phyloP scores from a whole-genome alignment of 2,888 invertebrate genomes.

The Phalera bucephala region DNA sequence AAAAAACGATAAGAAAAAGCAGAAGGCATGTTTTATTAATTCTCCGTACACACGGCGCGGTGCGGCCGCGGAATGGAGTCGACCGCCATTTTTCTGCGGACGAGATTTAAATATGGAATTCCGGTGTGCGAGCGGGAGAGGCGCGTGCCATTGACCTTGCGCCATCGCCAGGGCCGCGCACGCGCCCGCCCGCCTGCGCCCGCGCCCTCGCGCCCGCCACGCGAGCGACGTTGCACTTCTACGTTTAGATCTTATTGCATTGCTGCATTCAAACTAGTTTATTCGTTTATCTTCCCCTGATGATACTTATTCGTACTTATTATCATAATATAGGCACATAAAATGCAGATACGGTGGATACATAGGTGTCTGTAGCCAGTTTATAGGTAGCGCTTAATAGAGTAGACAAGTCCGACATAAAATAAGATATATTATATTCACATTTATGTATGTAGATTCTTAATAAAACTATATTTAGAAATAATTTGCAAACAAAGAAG shows the following conservation, averaged over 20 bases:
- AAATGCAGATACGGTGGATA: too few species aligned
- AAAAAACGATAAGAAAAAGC: constrained; percentile 70
- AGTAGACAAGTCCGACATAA: too few species aligned
- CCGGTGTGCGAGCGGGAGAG: constrained; percentile 82
- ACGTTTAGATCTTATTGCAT: constrained; percentile 44
- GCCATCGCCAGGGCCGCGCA: constrained; percentile 66
- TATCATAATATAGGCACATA: too few species aligned
- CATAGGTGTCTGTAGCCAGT: too few species aligned
- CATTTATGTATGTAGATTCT: too few species aligned
- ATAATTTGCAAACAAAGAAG: not conserved
- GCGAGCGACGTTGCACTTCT: constrained; percentile 49
- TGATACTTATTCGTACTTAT: too few species aligned
- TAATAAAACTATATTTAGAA: too few species aligned
- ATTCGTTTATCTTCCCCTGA: constrained; percentile 22
- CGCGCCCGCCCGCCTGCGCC: constrained; percentile 60
- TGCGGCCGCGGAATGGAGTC: constrained; percentile 70
- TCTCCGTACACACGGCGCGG: constrained; percentile 71
- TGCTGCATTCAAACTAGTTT: constrained; percentile 17
- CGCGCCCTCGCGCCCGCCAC: constrained; percentile 32
- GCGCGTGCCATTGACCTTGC: constrained; percentile 82
- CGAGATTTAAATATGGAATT: constrained; percentile 84
- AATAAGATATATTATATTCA: too few species aligned
- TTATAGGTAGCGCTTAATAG: too few species aligned
- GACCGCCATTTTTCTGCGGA: constrained; percentile 82
- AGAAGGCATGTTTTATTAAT: constrained; percentile 79